Evolutionary conservation across 2,797 vertebrate species (phyloP), one percentile per base, ranked within the genome.

Genomic region (Chaetodon trifasciatus): DNA sequence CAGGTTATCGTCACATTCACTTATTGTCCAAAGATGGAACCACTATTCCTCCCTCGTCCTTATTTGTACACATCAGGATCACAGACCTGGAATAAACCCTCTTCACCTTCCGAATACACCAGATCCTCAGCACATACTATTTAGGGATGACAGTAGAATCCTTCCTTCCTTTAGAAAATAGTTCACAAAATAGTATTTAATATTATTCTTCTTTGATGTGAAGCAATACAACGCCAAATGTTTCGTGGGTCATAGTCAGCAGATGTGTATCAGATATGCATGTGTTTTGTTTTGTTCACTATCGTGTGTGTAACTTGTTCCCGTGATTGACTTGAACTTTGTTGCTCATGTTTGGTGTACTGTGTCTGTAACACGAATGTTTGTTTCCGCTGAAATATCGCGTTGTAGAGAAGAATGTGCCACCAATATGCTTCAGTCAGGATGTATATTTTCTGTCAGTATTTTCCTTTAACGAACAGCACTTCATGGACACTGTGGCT

Each of bases 1-100:
- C 82, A 98, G 97, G 97, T 75, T 98, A 97, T 87, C 96, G 97
- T 78, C 97, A 98, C 80, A 95, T 98, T 72, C 95, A 97, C 81
- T 95, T 98, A 44, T 91, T 97, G 12, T 98, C 98, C 76, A 97
- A 91, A 91, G 98, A 99, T 0, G 98, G 98, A 49, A 97, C 95
- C 61, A 93, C 94, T 70, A 97, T 99, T 83, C 95, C 96, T 0
- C 97, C 98, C 1, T 95, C 98, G 23, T 98, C 98, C 0, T 92
- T 99, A 66, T 99, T 99, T 2, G 96, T 98, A 62, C 95, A 97
- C 74, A 93, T 97, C 86, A 87, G 89, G 74, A 96, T 96, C 78
- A 91, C 78, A 0, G 91, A 95, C n/a, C 63, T 85, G 24, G 76
- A 83, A 5, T 92, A 85, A 91, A n/a, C 23, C 21, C 24, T n/a